Evolutionary conservation across 1,140 invertebrate genomes (phyloP).

Genomic region (Diabrotica virgifera): DNA sequence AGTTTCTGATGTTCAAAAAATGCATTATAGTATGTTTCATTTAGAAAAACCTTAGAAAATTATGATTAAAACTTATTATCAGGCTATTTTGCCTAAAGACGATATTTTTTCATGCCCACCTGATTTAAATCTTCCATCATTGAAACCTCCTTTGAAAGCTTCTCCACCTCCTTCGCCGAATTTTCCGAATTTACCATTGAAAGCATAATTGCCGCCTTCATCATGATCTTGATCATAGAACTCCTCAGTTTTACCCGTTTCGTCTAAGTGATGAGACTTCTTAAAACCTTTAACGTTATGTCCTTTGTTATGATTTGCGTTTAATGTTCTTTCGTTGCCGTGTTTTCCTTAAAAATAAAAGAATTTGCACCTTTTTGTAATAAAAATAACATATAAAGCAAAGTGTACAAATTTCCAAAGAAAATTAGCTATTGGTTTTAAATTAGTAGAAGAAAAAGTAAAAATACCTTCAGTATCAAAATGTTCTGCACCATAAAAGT

Average conservation of each 20-base stretch:
- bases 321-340: conserved; percentile 51
- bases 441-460: too few relatives aligned
- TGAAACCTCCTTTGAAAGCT: conserved; percentile 47
- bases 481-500: conserved; percentile 53
- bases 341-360: conserved; percentile 41
- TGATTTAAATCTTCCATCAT: conserved; percentile 5
- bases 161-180: conserved; percentile 53
- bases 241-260: conserved; percentile 60
- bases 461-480: conserved; percentile 53
- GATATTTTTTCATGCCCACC: background rate
- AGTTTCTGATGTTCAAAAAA: too few relatives aligned
- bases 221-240: conserved; percentile 63
- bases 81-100: background rate
- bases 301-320: conserved; percentile 60
- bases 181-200: conserved; percentile 47
- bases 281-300: conserved; percentile 62
- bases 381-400: background rate
- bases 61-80: too few relatives aligned
- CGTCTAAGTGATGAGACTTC: conserved; percentile 61
- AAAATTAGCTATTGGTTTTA: too few relatives aligned
- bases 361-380: background rate
- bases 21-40: too few relatives aligned
- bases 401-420: too few relatives aligned
- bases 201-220: conserved; percentile 55
- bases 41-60: too few relatives aligned